These are phyloP conservation scores for Drosophila anomelani DNA, from an alignment of 2,888 invertebrate genomes.

Conservation along the genomic window DNA sequence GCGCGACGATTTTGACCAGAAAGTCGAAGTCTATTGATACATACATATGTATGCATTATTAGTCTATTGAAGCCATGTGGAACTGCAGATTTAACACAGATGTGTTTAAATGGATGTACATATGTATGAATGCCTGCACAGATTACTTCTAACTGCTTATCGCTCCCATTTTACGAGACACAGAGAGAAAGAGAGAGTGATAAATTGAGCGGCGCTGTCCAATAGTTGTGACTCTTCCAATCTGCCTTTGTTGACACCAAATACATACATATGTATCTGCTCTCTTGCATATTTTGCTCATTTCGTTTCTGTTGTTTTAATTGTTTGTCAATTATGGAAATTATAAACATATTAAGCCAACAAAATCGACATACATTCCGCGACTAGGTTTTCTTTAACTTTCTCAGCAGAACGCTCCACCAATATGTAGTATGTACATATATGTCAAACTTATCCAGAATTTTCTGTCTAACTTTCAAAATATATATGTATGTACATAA, in stretches of 20 bases:
- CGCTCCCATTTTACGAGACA: constrained; percentile 44
- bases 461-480: not conserved
- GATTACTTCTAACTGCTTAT: constrained; percentile 57
- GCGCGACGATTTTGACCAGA: not conserved
- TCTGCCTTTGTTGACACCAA: constrained; percentile 49
- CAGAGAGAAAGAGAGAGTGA: not conserved
- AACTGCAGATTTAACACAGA: constrained; percentile 5
- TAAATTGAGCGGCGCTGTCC: constrained; percentile 5
- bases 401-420: constrained; percentile 1
- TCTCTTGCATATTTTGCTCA: constrained; percentile 40
- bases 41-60: too few species aligned
- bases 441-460: not conserved
- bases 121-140: not conserved
- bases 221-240: constrained; percentile 24
- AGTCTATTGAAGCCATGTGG: not conserved
- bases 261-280: constrained; percentile 27
- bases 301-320: constrained; percentile 58
- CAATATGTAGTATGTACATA: too few species aligned
- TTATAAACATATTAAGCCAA: constrained; percentile 73
- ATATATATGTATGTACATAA: too few species aligned
- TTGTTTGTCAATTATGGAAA: constrained; percentile 72
- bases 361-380: constrained; percentile 60
- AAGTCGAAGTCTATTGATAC: not conserved
- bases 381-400: constrained; percentile 17
- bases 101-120: not conserved